phyloP scores from a whole-genome alignment of 2,113 vertebrate genomes.

The Saccopteryx bilineata region DNA sequence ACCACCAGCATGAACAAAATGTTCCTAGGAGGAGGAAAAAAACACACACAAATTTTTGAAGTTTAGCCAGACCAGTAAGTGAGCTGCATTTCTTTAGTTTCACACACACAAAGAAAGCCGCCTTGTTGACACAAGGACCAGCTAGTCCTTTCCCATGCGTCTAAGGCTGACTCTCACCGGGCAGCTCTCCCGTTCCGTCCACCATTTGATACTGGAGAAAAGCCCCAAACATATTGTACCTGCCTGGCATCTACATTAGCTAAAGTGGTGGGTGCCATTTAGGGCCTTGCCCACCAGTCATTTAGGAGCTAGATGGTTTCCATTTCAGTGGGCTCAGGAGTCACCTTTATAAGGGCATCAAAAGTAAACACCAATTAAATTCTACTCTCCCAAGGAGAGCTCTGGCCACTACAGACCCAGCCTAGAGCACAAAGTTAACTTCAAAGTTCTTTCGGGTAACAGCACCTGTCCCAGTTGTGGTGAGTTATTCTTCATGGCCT shows the following conservation, averaged over 20 bases:
- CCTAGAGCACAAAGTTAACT: not conserved
- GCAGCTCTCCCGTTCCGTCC: slow-evolving; percentile 60
- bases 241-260: slow-evolving; percentile 52
- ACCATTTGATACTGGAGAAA: slow-evolving; percentile 69
- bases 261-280: slow-evolving; percentile 31
- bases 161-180: slow-evolving; percentile 52
- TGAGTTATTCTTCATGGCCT: slow-evolving; percentile 51
- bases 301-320: slow-evolving; percentile 52
- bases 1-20: slow-evolving; percentile 71
- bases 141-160: slow-evolving; percentile 71
- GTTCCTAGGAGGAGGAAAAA: slow-evolving; percentile 58
- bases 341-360: slow-evolving; percentile 48
- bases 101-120: not conserved
- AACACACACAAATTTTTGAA: slow-evolving; percentile 59
- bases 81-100: slow-evolving; percentile 76
- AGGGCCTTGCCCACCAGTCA: slow-evolving; percentile 49
- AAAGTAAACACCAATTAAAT: slow-evolving; percentile 45
- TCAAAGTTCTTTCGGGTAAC: slow-evolving; percentile 54
- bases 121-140: slow-evolving; percentile 78
- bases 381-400: not conserved
- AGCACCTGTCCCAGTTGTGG: slow-evolving; percentile 6
- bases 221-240: slow-evolving; percentile 62
- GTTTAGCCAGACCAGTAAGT: slow-evolving; percentile 72
- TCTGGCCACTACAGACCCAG: not conserved
- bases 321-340: slow-evolving; percentile 52